Evolutionary conservation across 2,888 invertebrate genomes (phyloP), one percentile per base, ranked within the genome.

Genomic region (Brachynemurus nebulosus): DNA sequence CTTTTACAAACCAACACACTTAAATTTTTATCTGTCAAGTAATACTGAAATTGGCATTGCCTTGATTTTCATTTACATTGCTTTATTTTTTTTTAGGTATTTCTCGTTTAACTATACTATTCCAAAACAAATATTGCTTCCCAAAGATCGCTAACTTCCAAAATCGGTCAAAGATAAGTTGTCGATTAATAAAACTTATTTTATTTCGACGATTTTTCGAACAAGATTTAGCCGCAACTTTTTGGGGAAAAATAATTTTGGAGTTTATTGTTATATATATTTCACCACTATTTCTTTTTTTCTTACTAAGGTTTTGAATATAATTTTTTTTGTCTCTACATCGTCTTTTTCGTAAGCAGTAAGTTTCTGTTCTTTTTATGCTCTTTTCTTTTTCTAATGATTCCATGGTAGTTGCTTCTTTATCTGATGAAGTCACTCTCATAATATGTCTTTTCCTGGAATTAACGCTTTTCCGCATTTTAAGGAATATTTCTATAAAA

Each of bases 81-180:
- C 47, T 7, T 49, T 46, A 42, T 49, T 43, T 47, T 46, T 46
- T 37, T 48, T 51, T 44, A 45, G 46, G 47, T 47, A 9, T 43
- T 45, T 48, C 39, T 46, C 48, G 41, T 48, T 50, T 43, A 39
- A 45, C 19, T 45, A 44, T 42, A 37, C 44, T 47, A 45, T 47
- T 44, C 20, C 49, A 43, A n/a, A 51, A 50, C 45, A 49, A 4
- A 51, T 52, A 48, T 50, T 50, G 47, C 46, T 51, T 49, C 23
- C 51, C 47, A 48, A 52, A 51, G 50, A 51, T 48, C 42, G 39
- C 48, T 46, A 51, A 47, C 42, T 27, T 6, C 49, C 52, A 49
- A 51, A 52, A 51, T 40, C 45, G 7, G 9, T 38, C 38, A 17
- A 38, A 38, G n/a, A 18, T 38, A 12, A n/a, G 12, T 38, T 16